Conservation (phyloP, 2,797 vertebrate species). For the Gallinago solitaria region DNA sequence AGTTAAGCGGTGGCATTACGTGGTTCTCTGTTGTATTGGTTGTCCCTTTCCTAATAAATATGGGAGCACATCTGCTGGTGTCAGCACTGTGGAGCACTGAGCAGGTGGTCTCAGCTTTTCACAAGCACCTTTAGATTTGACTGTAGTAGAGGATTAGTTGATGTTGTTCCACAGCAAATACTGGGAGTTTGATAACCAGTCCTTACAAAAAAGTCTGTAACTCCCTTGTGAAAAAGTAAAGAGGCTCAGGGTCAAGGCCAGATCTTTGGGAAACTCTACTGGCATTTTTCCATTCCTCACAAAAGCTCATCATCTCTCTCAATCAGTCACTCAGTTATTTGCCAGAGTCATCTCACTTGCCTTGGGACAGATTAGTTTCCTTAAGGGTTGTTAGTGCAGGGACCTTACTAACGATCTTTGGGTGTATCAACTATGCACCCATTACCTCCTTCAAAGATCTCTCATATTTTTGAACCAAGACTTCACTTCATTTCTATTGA, state of each 20-base stretch:
- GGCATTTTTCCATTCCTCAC: neutral
- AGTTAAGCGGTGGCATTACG: rapidly evolving
- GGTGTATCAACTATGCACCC: neutral
- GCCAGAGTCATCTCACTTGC: neutral
- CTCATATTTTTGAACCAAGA: neutral
- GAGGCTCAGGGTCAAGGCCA: neutral
- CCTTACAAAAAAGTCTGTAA: neutral
- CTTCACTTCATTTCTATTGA: neutral
- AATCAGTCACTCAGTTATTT: neutral
- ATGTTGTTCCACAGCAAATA: neutral
- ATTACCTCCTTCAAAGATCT: neutral
- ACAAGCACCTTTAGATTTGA: neutral
- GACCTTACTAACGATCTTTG: neutral
- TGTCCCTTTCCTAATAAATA: neutral
- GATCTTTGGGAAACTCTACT: neutral
- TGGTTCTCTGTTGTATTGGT: neutral
- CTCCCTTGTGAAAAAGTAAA: neutral
- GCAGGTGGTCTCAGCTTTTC: neutral
- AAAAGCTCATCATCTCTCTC: neutral
- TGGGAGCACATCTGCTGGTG: neutral
- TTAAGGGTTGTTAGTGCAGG: neutral
- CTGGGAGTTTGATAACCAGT: neutral
- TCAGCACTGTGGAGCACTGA: neutral
- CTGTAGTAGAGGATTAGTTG: neutral
- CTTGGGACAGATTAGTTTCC: neutral